Evolutionary conservation across 2,113 vertebrate genomes (phyloP), one percentile per base, ranked within the genome.

Genomic region (Amphilophus citrinellus): DNA sequence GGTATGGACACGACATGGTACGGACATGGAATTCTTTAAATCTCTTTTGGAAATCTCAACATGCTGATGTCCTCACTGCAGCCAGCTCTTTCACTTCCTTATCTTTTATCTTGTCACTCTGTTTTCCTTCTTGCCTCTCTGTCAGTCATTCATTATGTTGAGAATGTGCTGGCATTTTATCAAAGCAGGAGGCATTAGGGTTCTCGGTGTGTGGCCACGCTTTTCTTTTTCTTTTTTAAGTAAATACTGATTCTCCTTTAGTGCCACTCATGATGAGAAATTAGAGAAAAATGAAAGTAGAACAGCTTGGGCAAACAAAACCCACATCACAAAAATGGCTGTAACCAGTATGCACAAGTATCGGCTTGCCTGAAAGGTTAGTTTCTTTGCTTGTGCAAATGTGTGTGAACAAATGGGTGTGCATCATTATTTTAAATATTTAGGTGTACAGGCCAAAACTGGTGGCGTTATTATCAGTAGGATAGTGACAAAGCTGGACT

Each of bases 31-130:
- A 35, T 35, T 35, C 35, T 35, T 35, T 35, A 35, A 35, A 35
- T 35, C 85, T 83, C 56, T 90, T 88, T 79, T 81, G 80, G 82
- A 84, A 88, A 83, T 76, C 63, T 62, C 73, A 39, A 32, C 60
- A 59, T 76, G 44, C 27, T 73, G 10, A 9, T 83, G 61, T 18
- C 37, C 77, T 66, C 32, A 24, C 39, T 61, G 27, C 22, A 66
- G 35, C 3, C 5, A 11, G 22, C 7, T 47, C 42, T 58, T 7
- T 58, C 27, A 9, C 32, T 10, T 30, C 37, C 2, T 32, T 39
- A 11, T 10, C 22, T 22, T 60, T 79, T 22, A 18, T 80, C 62
- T 62, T 47, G 18, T 81, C 66, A 65, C 10, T 87, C 57, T 11
- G 13, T 78, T 85, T 68, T 57, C 7, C 15, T 61, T 63, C 32